These are phyloP conservation scores for Ciconia boyciana DNA, from an alignment of 2,113 vertebrate genomes.

Conservation along the genomic window DNA sequence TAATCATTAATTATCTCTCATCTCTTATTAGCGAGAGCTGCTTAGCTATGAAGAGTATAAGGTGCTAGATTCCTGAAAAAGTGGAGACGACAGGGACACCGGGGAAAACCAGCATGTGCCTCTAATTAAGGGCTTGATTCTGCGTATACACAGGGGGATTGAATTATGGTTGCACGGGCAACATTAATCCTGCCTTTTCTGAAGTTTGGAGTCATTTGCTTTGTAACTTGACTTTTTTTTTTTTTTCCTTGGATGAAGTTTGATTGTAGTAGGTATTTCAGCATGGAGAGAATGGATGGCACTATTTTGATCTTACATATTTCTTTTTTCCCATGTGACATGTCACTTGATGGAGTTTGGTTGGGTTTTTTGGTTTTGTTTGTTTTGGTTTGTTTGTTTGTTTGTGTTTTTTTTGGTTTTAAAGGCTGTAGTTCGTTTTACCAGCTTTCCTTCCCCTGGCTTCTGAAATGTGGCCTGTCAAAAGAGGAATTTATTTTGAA, in stretches of 20 bases:
- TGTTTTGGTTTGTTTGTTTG: too few relatives aligned
- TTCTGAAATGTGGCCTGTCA: background rate
- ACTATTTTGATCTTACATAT: background rate
- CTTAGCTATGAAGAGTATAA: background rate
- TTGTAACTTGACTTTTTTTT: background rate
- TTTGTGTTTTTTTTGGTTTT: background rate
- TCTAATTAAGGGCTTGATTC: background rate
- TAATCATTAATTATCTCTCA: background rate
- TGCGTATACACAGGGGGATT: rapidly evolving
- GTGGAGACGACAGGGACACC: background rate
- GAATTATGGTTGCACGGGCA: background rate
- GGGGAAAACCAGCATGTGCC: background rate
- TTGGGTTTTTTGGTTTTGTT: background rate
- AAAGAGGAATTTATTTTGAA: background rate
- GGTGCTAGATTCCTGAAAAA: background rate
- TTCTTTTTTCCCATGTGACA: background rate
- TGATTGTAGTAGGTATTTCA: background rate
- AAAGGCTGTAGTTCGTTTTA: background rate
- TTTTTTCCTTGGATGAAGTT: background rate
- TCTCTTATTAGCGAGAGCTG: background rate
- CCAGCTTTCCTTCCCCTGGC: background rate
- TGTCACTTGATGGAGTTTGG: background rate
- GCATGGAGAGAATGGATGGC: background rate
- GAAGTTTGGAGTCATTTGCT: background rate
- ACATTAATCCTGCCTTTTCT: background rate